Evolutionary conservation across 2,888 invertebrate genomes (phyloP).

Genomic region (Strigamia transsilvanica): DNA sequence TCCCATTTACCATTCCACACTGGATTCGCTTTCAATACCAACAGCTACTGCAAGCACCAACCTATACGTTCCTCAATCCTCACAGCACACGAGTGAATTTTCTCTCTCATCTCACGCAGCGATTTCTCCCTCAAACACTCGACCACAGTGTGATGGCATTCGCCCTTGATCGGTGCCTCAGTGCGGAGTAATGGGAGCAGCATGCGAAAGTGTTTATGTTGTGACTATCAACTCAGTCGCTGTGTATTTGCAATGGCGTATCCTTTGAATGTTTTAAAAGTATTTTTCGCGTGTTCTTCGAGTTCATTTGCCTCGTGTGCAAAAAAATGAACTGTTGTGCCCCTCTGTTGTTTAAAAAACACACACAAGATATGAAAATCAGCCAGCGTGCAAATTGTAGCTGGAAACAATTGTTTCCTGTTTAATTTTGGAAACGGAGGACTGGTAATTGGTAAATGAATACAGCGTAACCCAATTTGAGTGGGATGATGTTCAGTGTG

Average conservation of each 20-base stretch:
- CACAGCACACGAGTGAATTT: background rate
- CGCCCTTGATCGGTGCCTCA: slow-evolving; percentile 21
- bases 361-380: slow-evolving; percentile 17
- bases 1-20: background rate
- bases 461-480: background rate
- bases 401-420: slow-evolving; percentile 48
- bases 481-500: background rate
- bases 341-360: background rate
- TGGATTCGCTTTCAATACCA: background rate
- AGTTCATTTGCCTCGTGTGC: slow-evolving; percentile 15
- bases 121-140: background rate
- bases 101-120: background rate
- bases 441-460: slow-evolving; percentile 35
- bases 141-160: slow-evolving; percentile 2
- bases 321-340: background rate
- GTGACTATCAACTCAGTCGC: slow-evolving; percentile 1
- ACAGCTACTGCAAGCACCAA: background rate
- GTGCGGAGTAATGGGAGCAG: slow-evolving; percentile 42
- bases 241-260: slow-evolving; percentile 33
- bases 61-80: background rate
- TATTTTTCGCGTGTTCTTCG: background rate
- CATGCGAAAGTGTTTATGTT: slow-evolving; percentile 36
- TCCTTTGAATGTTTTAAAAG: background rate
- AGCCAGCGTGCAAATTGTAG: slow-evolving; percentile 39
- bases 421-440: slow-evolving; percentile 36